Evolutionary conservation across 2,113 vertebrate species (phyloP).

Genomic region (Eurypyga helias): DNA sequence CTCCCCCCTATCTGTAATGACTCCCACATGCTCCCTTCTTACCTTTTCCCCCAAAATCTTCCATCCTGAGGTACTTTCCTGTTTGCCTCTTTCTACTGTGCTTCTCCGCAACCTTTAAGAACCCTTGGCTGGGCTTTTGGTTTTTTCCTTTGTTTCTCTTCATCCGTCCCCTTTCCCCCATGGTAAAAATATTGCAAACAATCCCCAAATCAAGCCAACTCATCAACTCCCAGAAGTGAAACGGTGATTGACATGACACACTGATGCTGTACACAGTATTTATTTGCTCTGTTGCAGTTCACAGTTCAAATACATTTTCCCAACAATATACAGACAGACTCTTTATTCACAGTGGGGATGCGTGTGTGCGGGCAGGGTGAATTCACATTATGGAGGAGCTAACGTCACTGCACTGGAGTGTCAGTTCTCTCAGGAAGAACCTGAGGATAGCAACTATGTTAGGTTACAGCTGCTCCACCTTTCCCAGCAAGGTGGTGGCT

Average conservation of each 20-base stretch:
- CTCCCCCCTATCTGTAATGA: neutral
- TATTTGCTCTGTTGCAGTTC: constrained; percentile 74
- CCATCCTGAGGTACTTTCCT: neutral
- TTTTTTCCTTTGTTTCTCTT: neutral
- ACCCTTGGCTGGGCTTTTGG: neutral
- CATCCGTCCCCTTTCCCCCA: neutral
- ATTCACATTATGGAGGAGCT: constrained; percentile 68
- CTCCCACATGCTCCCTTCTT: neutral
- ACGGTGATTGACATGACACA: neutral
- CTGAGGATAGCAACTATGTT: neutral
- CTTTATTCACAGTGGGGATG: constrained; percentile 24
- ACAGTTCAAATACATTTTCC: constrained; percentile 73
- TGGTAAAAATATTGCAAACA: neutral
- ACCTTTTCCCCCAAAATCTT: neutral
- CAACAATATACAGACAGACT: constrained; percentile 65
- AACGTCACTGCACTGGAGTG: neutral
- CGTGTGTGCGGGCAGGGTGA: neutral
- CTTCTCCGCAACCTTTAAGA: neutral
- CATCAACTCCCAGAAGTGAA: neutral
- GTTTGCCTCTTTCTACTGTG: neutral
- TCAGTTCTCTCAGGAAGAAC: neutral
- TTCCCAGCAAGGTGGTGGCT: constrained; percentile 19
- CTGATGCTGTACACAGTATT: constrained; percentile 55
- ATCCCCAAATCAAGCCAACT: neutral
- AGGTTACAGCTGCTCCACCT: neutral